A percentile compares a stretch with the other conserved stretches of the same genome.
These are phyloP conservation scores for Syrmaticus mikado DNA, from an alignment of 2,113 vertebrate species.

Conservation along the genomic window DNA sequence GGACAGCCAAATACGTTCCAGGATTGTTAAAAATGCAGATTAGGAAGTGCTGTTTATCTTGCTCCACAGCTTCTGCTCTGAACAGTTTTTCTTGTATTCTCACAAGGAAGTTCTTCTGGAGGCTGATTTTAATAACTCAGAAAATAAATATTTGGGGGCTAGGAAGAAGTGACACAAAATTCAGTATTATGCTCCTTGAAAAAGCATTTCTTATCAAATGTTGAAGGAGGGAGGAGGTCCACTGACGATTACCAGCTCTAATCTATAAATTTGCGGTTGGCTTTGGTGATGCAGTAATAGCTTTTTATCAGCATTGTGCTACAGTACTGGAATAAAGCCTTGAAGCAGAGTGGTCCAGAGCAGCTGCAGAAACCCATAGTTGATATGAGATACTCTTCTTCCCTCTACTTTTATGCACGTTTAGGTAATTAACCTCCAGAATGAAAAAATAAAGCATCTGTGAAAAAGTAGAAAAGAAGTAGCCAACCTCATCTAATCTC, in stretches of 20 bases:
- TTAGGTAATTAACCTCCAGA: background rate
- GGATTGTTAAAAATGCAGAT: background rate
- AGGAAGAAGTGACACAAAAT: background rate
- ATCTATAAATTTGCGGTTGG: background rate
- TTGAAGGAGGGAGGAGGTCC: background rate
- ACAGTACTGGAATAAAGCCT: background rate
- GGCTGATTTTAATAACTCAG: background rate
- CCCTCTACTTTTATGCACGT: background rate
- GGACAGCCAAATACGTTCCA: background rate
- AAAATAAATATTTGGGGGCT: background rate
- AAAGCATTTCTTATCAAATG: background rate
- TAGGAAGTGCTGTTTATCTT: background rate
- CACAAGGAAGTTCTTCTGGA: background rate
- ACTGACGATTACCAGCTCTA: background rate
- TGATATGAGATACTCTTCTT: background rate
- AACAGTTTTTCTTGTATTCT: too few species aligned
- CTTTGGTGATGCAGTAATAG: background rate
- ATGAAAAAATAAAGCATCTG: background rate
- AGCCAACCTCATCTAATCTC: background rate
- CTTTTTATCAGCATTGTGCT: background rate
- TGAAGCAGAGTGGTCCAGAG: background rate
- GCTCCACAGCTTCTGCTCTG: too few species aligned
- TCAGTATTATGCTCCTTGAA: background rate
- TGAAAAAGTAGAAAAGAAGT: background rate
- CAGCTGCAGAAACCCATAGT: background rate